Conservation (phyloP, 2,113 vertebrate species). For the Syrrhaptes paradoxus region DNA sequence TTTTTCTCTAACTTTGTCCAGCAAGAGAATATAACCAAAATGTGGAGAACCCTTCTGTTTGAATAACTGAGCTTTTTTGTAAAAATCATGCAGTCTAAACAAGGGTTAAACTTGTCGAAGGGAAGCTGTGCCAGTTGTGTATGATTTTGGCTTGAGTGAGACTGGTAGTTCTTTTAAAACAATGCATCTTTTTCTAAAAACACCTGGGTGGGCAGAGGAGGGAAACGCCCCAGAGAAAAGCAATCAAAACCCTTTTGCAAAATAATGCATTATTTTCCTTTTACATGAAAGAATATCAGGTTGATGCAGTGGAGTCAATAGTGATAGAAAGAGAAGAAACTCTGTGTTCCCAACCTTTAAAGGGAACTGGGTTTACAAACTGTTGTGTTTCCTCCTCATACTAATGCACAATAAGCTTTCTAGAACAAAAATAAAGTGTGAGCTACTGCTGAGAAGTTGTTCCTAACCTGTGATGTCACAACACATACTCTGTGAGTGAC, state of each 20-base stretch:
- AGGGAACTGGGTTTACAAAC: not conserved
- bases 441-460: not conserved
- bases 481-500: not conserved
- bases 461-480: not conserved
- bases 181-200: not conserved
- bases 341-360: not conserved
- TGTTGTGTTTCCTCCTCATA: not conserved
- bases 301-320: not conserved
- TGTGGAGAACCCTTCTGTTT: not conserved
- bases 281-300: not conserved
- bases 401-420: not conserved
- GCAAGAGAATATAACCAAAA: not conserved
- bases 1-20: not conserved
- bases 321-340: not conserved
- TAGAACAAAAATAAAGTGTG: not conserved
- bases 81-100: not conserved
- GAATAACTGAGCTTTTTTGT: not conserved
- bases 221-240: not conserved
- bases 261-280: not conserved
- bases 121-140: not conserved
- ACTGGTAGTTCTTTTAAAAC: not conserved
- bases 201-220: fast-evolving
- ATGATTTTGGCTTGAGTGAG: not conserved
- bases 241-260: not conserved
- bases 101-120: not conserved